Evolutionary conservation across 2,888 invertebrate genomes (phyloP).

Genomic region (Ligdia adustata): DNA sequence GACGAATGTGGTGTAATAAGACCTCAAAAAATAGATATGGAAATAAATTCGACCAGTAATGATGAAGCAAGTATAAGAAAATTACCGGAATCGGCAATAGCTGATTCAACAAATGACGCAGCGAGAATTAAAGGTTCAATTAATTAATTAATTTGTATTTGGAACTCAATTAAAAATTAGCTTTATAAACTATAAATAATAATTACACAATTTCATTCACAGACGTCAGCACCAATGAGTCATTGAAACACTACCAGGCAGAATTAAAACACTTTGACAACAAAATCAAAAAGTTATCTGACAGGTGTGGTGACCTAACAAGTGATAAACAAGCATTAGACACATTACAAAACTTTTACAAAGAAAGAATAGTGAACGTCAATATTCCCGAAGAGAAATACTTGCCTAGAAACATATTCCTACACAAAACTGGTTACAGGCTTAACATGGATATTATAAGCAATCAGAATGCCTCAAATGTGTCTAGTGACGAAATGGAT

Average conservation of each 20-base stretch:
- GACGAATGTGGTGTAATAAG: conserved; percentile 12
- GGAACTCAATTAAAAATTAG: background rate
- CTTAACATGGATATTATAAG: conserved; percentile 50
- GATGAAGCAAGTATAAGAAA: too few relatives aligned
- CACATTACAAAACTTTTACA: conserved; percentile 56
- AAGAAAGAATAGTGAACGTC: conserved; percentile 50
- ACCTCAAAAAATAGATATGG: background rate
- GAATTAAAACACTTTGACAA: conserved; percentile 1
- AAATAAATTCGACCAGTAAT: conserved; percentile 1
- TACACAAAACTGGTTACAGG: conserved; percentile 57
- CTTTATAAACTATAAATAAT: background rate
- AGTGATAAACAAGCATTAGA: conserved; percentile 48
- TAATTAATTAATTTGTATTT: background rate
- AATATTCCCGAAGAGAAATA: conserved; percentile 55
- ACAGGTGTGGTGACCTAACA: conserved; percentile 19
- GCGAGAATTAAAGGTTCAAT: background rate
- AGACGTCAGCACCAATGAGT: conserved; percentile 1
- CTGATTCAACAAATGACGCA: background rate
- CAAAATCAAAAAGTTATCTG: conserved; percentile 8
- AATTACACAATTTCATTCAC: background rate
- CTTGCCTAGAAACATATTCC: conserved; percentile 60
- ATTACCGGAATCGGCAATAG: too few relatives aligned
- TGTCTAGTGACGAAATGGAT: conserved; percentile 6
- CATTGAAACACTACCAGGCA: conserved; percentile 1
- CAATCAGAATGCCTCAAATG: conserved; percentile 9